Percentiles rank a stretch among this genome's conserved stretches.
Conservation (phyloP, 2,888 invertebrate species). For the Electrophaes corylata region DNA sequence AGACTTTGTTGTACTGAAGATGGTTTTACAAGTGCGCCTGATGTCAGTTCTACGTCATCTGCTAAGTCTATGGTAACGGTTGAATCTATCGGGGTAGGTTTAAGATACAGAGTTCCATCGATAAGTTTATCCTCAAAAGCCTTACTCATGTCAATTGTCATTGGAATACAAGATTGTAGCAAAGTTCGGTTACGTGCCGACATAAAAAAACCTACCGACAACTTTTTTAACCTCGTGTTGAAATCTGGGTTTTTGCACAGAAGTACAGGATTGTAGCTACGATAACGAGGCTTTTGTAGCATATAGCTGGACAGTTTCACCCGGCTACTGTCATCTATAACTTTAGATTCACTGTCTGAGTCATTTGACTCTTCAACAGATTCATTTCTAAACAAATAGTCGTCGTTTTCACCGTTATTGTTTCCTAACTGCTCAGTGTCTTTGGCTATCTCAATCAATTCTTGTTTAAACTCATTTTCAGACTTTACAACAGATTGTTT, state of each 20-base stretch:
- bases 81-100: conserved; percentile 13
- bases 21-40: conserved; percentile 49
- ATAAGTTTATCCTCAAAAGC: conserved; percentile 66
- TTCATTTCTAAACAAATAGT: conserved; percentile 31
- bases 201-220: conserved; percentile 65
- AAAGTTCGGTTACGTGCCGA: conserved; percentile 60
- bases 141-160: conserved; percentile 71
- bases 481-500: conserved; percentile 35
- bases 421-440: conserved; percentile 3
- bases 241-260: conserved; percentile 78
- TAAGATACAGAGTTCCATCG: conserved; percentile 56
- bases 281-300: conserved; percentile 64
- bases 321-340: conserved; percentile 42
- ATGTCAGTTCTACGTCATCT: conserved; percentile 18
- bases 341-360: conserved; percentile 33
- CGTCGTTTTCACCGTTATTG: conserved; percentile 14
- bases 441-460: not conserved
- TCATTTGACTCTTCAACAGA: conserved; percentile 11
- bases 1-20: conserved; percentile 60
- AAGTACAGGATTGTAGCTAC: conserved; percentile 65
- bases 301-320: conserved; percentile 60
- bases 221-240: conserved; percentile 68
- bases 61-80: conserved; percentile 9
- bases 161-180: conserved; percentile 64
- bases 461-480: conserved; percentile 21